Conservation (phyloP, 2,797 vertebrate genomes). For the Acropternis orthonyx region DNA sequence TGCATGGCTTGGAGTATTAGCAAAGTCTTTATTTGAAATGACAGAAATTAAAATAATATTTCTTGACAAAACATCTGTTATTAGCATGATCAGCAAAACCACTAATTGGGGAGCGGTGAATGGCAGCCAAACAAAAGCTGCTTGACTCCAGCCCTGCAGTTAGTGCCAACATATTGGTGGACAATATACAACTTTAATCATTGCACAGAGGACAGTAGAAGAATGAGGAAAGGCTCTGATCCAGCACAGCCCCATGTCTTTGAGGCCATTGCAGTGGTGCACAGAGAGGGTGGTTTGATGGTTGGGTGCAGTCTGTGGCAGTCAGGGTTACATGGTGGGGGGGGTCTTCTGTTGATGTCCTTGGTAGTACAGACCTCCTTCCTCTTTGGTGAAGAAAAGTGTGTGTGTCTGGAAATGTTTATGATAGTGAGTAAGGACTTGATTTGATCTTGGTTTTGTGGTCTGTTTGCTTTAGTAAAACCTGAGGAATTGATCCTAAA, state of each 20-base stretch:
- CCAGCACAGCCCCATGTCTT: neutral
- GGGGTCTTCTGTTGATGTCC: neutral
- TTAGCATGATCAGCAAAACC: slow-evolving; percentile 13
- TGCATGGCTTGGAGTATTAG: slow-evolving; percentile 4
- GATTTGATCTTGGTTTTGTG: neutral
- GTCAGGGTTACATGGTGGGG: neutral
- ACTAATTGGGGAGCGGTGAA: slow-evolving; percentile 22
- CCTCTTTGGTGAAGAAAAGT: neutral
- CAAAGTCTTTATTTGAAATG: neutral
- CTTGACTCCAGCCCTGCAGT: neutral
- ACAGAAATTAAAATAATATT: slow-evolving; percentile 10
- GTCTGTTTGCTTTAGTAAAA: neutral
- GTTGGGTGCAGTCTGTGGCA: neutral
- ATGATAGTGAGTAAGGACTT: neutral
- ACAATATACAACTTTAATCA: neutral
- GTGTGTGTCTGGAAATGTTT: neutral
- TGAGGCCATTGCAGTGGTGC: neutral
- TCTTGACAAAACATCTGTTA: slow-evolving; percentile 44
- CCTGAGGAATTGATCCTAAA: neutral
- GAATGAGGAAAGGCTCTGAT: neutral
- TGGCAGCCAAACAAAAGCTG: slow-evolving; percentile 8
- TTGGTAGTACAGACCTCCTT: neutral
- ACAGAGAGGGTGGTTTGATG: neutral
- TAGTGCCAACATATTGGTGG: neutral
- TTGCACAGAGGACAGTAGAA: neutral